Base-by-base conservation (phyloP, 1,140 invertebrate genomes). In the Polypedilum pembai region DNA sequence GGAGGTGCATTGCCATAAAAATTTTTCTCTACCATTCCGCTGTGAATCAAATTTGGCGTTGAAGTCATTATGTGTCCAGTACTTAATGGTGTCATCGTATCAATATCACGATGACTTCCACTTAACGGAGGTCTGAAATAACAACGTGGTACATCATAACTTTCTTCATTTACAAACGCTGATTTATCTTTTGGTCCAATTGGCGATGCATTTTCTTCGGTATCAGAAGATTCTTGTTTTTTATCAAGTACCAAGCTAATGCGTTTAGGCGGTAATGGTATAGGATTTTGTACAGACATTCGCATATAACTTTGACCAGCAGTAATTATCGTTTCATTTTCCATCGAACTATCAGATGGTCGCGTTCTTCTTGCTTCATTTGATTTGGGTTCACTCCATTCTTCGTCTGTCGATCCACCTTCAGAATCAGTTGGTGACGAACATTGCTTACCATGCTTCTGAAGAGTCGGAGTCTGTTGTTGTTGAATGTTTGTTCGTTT, bases 241-340 rank as follows among this genome's bases (percentile, higher is more conserved):
- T 12, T 78, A 75, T 78, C 85, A 41, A 79, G 76, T 73, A 82
- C 78, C 80, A 83, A 82, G 75, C 40, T 85, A 78, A 77, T 88
- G 86, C n/a, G 90, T 82, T 92, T 92, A 0, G 91, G 91, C n/a
- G 91, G 91, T 76, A 90, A 84, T 3, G 91, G 91, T 8, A 91
- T 73, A 12, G 84, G 80, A 12, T 83, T 83, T 18, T 56, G 12
- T n/a, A 86, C 84, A 72, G 82, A 80, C 75, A 86, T 76, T 78
- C 86, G 87, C 3, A 85, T 85, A 77, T 87, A 87, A 17, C 85
- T 79, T 78, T 88, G 84, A 75, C 82, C 82, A 73, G 85, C 85
- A n/a, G 85, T 83, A 7, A 85, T 85, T 74, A 85, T 83, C n/a
- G 84, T 83, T 74, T 87, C 87, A 21, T 85, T 82, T 76, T 89